Base-by-base conservation (phyloP, 1,140 invertebrate species). In the Drosophila lacteicornis region DNA sequence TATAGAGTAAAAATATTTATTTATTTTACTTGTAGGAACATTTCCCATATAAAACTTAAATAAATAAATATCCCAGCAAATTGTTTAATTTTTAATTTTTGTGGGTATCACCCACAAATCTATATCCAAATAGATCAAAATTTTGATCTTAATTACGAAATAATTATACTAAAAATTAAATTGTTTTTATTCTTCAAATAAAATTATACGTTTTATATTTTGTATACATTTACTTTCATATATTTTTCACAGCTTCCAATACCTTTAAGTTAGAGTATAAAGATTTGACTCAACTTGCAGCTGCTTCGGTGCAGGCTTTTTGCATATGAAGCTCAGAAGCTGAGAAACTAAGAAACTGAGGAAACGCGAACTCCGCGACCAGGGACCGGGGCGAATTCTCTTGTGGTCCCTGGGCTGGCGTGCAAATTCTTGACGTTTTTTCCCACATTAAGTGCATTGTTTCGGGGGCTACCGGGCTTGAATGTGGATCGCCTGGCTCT, bases 401-500 rank as follows among this genome's bases (percentile, higher is more conserved):
- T 74, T 73, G 55, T 73, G 68, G 70, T 73, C 68, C 33, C 38
- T 60, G 59, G 62, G 60, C 43, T 74, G 69, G 66, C 69, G 70
- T 81, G 81, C 85, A 83, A 79, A 85, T 85, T 91, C 87, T 91
- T 91, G 88, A 91, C 87, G 88, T 84, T 91, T 91, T 91, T 91
- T 91, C 87, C 88, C 87, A 91, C 87, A 91, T 91, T 91, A 91
- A 84, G 50, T 68, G 83, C 87, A 86, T 82, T 87, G 83, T 90
- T 84, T 68, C 65, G 59, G 49, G 36, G 40, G 55, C 73, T 70
- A 69, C 75, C 61, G 80, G 80, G 60, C 56, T 63, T 76, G 63
- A 75, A 67, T 76, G 47, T 62, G 67, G 63, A 43, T 38, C 61
- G 51, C 8, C 25, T 61, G 57, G 40, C 36, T 45, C 38, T 22